phyloP scores from a whole-genome alignment of 1,140 invertebrate species.

The Bombus waltoni region DNA sequence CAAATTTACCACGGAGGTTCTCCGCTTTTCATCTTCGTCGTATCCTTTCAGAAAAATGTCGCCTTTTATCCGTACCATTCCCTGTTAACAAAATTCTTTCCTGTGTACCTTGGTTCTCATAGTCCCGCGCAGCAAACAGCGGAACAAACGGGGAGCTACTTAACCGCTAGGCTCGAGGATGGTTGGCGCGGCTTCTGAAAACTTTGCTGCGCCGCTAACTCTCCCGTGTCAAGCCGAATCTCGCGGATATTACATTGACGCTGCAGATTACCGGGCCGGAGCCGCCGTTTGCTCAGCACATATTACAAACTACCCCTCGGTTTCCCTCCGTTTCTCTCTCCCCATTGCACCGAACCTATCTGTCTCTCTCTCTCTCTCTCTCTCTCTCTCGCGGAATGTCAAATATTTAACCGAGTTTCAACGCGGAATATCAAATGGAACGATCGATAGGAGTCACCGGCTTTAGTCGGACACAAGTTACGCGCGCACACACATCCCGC shows the following conservation, averaged over 20 bases:
- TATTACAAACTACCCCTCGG: slow-evolving; percentile 66
- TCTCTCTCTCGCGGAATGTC: slow-evolving; percentile 64
- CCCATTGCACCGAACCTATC: not conserved
- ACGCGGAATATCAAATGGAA: slow-evolving; percentile 71
- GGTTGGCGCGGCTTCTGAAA: slow-evolving; percentile 60
- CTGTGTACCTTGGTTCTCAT: not conserved
- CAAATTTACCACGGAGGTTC: not conserved
- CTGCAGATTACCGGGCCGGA: slow-evolving; percentile 69
- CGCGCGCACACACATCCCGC: slow-evolving; percentile 1
- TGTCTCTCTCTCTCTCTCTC: slow-evolving; percentile 1
- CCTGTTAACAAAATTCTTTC: slow-evolving; percentile 9
- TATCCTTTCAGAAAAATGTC: not conserved
- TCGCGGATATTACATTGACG: slow-evolving; percentile 75
- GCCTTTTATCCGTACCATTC: not conserved
- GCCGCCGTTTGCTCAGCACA: slow-evolving; percentile 71
- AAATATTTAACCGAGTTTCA: slow-evolving; percentile 75
- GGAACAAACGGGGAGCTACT: slow-evolving; percentile 13
- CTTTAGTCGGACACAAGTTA: slow-evolving; percentile 56
- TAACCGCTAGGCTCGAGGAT: slow-evolving; percentile 3
- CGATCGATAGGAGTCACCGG: slow-evolving; percentile 69
- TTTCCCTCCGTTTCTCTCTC: not conserved
- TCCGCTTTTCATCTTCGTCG: not conserved
- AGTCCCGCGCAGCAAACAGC: not conserved
- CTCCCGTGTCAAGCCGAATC: slow-evolving; percentile 67
- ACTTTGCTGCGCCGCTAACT: slow-evolving; percentile 61